Base-by-base conservation (phyloP, 2,113 vertebrate genomes). In the Mesitornis unicolor region DNA sequence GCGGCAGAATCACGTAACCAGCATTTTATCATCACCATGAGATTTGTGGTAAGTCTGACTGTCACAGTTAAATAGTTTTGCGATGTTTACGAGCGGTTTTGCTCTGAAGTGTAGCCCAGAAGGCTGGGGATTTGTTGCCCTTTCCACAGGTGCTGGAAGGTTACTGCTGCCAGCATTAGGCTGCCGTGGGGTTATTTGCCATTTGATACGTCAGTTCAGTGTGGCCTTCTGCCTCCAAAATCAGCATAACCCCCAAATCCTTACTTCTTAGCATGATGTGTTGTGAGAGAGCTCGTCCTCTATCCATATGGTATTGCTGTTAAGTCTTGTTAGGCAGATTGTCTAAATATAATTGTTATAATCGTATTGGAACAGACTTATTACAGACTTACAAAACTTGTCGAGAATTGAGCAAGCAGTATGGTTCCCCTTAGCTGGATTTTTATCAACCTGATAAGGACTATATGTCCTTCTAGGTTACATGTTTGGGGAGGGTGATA, bases 401-500 rank as follows among this genome's bases (percentile, higher is more conserved):
- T 45, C 0, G 1, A 73, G 40, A 76, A 61, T 11, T 83, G 79
- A 94, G 67, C 7, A 47, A 86, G 70, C 51, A 79, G 36, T 61
- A 17, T 2, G 8, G 57, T 67, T 93, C 70, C 48, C 36, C 51
- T 67, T 87, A 75, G 77, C 92, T 80, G 76, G 38, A 57, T 77
- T 96, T 93, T 93, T 94, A 50, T 93, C 11, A 0, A 24, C 18
- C 56, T 69, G 90, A 91, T 91, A 73, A 92, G 86, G 77, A 73
- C 81, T 96, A 65, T 91, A 88, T 93, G 90, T 85, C 89, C 94
- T 92, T 86, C 43, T 59, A 78, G 93, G 45, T 86, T 91, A 64
- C 61, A 10, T 94, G n/a, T 76, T 75, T 90, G 20, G 26, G 50
- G 40, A 94, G 64, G 51, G 75, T 93, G 89, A 87, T 94, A 97